Evolutionary conservation across 2,113 vertebrate genomes (phyloP).

Genomic region (Anarrhichthys ocellatus): DNA sequence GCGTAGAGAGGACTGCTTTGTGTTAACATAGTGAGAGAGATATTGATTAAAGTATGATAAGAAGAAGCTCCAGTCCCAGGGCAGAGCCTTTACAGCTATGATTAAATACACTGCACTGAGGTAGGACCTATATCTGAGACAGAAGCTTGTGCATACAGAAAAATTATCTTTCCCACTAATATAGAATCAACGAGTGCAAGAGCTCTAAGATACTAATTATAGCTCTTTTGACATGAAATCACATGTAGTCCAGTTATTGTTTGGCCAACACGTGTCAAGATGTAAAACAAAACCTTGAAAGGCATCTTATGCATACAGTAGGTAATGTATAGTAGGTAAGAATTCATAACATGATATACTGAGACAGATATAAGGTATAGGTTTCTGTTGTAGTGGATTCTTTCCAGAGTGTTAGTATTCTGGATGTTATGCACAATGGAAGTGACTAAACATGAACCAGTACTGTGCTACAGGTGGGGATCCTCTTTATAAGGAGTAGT

Average conservation of each 20-base stretch:
- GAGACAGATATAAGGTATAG: background rate
- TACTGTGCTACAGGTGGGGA: background rate
- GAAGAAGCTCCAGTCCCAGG: slow-evolving; percentile 78
- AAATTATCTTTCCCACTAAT: slow-evolving; percentile 49
- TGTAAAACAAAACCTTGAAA: background rate
- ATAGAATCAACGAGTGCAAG: slow-evolving; percentile 31
- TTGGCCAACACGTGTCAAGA: slow-evolving; percentile 1
- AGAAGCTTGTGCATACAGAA: slow-evolving; percentile 50
- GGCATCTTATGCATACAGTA: background rate
- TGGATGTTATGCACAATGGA: background rate
- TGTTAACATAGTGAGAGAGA: slow-evolving; percentile 78
- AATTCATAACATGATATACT: background rate
- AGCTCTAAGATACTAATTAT: slow-evolving; percentile 28
- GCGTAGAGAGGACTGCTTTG: slow-evolving; percentile 72
- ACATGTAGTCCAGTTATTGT: slow-evolving; percentile 7
- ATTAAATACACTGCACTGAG: slow-evolving; percentile 76
- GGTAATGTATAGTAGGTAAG: background rate
- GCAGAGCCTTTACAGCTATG: slow-evolving; percentile 72
- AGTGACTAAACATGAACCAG: background rate
- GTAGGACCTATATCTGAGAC: slow-evolving; percentile 64
- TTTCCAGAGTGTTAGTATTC: background rate
- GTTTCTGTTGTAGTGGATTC: background rate
- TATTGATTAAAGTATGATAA: slow-evolving; percentile 87
- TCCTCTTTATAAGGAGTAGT: background rate
- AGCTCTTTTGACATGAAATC: slow-evolving; percentile 24